phyloP scores from a whole-genome alignment of 2,113 vertebrate genomes.

The Entosphenus tridentatus region DNA sequence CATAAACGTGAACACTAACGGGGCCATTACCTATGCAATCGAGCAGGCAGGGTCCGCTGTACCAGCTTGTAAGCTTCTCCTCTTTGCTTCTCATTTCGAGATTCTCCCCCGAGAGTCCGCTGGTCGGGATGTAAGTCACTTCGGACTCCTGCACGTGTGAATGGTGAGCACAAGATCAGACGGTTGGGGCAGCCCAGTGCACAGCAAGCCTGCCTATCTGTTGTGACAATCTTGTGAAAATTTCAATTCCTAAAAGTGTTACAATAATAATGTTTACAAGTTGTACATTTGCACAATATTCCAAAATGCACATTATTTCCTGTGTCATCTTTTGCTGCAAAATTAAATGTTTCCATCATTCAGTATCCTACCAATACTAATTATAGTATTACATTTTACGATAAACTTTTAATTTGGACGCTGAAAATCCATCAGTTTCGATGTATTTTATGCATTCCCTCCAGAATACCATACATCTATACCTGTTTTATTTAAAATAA shows the following conservation, averaged over 20 bases:
- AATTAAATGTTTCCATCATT: neutral
- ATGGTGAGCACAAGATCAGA: neutral
- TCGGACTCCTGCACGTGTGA: constrained; percentile 47
- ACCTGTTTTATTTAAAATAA: too few relatives aligned
- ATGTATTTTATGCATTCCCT: too few relatives aligned
- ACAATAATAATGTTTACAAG: constrained; percentile 10
- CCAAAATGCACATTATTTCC: neutral
- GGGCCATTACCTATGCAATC: constrained; percentile 65
- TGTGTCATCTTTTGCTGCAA: neutral
- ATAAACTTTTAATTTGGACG: neutral
- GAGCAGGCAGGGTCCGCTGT: constrained; percentile 56
- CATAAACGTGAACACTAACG: neutral
- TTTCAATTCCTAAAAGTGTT: neutral
- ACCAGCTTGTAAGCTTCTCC: constrained; percentile 55
- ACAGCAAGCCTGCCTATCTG: too few relatives aligned
- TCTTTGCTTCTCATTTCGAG: constrained; percentile 38
- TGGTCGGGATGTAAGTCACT: constrained; percentile 75
- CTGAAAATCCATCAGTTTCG: too few relatives aligned
- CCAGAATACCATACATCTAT: too few relatives aligned
- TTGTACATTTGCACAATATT: neutral
- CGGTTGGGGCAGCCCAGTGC: too few relatives aligned
- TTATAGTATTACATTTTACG: neutral
- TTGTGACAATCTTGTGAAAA: too few relatives aligned
- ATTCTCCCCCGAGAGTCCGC: constrained; percentile 85
- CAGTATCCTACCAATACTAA: neutral